Evolutionary conservation across 2,113 vertebrate species (phyloP), one percentile per base, ranked within the genome.

Genomic region (Oostethus manadensis): DNA sequence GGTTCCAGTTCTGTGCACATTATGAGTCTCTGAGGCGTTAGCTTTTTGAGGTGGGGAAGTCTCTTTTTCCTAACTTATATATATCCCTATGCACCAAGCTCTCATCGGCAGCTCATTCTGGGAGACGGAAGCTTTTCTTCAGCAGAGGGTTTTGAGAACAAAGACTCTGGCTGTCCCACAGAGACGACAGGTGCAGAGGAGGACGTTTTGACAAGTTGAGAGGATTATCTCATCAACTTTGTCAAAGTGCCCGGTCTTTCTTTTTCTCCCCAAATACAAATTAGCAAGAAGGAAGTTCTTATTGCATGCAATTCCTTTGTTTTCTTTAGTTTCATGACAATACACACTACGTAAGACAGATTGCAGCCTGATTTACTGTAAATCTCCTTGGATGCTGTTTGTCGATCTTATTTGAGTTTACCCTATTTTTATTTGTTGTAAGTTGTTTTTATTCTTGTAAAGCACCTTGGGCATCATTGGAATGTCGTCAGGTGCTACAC

Each of bases 151-250:
- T 71, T 68, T 20, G 15, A 76, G 72, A 74, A 77, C 42, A 83
- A 70, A 71, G 71, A 64, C 57, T 40, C 46, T 16, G 4, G 8
- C 54, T 67, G 48, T 71, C 68, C 76, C 73, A 59, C 53, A 29
- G 75, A 75, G 63, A 48, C 18, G 74, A 64, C 72, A 79, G 79
- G 76, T 79, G 66, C 62, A 70, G 40, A 21, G 53, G 40, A 70
- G 67, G 54, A 62, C 15, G 26, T 69, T 74, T 65, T 68, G 46
- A 73, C 58, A 45, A 68, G 51, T 20, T 62, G n/a, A 65, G 61
- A 64, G 45, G 15, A 42, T 75, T 50, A 51, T 67, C 56, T 64
- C 47, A 69, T 81, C 58, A 56, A 22, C 51, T 73, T 71, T 64
- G 40, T 60, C 60, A 67, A 64, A 64, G 47, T 42, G 40, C 6